Conservation (phyloP, 1,140 invertebrate species). For the Brachionus calyciflorus region DNA sequence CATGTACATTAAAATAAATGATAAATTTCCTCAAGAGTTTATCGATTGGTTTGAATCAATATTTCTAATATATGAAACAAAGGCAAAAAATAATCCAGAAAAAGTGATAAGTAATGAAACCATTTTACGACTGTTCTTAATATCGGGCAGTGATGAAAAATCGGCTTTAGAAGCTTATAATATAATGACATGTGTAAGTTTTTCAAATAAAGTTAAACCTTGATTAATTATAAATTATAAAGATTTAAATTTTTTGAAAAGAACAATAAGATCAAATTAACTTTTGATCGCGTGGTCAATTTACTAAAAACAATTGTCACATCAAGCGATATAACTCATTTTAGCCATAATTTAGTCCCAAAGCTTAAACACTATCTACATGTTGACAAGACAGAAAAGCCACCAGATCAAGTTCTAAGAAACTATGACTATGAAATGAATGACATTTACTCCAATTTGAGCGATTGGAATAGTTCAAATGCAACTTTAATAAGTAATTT, state of each 20-base stretch:
- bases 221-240: background rate
- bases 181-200: constrained; percentile 20
- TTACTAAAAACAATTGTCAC: background rate
- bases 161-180: background rate
- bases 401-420: constrained; percentile 12
- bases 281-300: constrained; percentile 7
- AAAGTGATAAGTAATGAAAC: background rate
- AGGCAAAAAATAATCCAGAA: background rate
- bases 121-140: background rate
- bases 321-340: constrained; percentile 1
- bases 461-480: constrained; percentile 34
- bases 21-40: constrained; percentile 23
- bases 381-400: constrained; percentile 7
- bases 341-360: constrained; percentile 13
- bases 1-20: constrained; percentile 7
- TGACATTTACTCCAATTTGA: constrained; percentile 19
- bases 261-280: background rate
- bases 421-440: constrained; percentile 38
- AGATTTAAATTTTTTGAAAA: background rate
- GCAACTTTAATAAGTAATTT: background rate
- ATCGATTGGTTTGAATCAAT: constrained; percentile 28
- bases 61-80: constrained; percentile 23
- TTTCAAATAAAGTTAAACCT: background rate
- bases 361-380: background rate
- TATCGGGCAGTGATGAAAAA: background rate